phyloP scores from a whole-genome alignment of 2,113 vertebrate genomes.

The Melospiza georgiana region DNA sequence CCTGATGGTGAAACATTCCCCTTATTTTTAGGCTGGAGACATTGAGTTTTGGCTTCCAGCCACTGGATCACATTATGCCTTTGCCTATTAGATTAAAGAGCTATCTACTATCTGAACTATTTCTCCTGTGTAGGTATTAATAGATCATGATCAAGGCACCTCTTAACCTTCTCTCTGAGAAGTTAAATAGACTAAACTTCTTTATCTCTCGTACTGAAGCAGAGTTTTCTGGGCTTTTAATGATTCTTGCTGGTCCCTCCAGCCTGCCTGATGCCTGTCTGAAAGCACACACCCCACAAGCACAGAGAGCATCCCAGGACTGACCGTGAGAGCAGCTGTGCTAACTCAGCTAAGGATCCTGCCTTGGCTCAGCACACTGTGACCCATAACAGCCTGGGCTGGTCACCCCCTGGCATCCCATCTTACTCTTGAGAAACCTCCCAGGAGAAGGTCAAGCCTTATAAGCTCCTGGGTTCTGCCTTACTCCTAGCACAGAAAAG shows the following conservation, averaged over 20 bases:
- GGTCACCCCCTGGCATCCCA: background rate
- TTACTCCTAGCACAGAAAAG: background rate
- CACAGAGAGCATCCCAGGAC: background rate
- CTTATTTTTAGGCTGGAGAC: background rate
- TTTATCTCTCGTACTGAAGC: background rate
- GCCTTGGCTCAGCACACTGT: background rate
- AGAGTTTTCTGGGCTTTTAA: background rate
- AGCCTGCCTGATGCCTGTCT: background rate
- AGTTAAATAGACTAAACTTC: conserved; percentile 53
- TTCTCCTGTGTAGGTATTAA: conserved; percentile 49
- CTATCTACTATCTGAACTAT: conserved; percentile 48
- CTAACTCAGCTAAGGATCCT: background rate
- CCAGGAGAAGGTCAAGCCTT: background rate
- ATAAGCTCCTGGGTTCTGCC: background rate
- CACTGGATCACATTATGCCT: background rate
- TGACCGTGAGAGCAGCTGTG: background rate
- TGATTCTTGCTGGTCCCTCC: background rate
- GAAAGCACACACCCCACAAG: background rate
- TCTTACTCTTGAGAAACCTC: background rate
- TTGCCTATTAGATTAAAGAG: conserved; percentile 52
- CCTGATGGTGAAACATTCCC: background rate
- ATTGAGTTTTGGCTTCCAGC: background rate
- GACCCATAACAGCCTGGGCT: background rate
- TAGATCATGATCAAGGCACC: conserved; percentile 56
- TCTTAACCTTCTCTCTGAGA: conserved; percentile 62